Evolutionary conservation across 2,888 invertebrate genomes (phyloP).

Genomic region (Mythimna loreyi): DNA sequence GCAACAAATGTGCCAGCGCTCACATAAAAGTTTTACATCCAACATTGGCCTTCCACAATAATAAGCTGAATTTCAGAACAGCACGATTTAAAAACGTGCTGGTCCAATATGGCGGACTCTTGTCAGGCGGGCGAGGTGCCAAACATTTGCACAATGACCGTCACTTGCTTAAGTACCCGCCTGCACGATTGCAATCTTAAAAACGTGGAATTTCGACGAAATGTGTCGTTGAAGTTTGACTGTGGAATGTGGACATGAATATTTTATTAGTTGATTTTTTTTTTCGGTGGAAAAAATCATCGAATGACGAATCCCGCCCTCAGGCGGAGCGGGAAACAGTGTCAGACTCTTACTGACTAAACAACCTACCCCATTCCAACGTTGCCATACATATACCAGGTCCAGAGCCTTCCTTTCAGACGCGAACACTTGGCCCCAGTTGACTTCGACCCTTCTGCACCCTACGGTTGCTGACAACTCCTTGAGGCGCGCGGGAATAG

Average conservation of each 20-base stretch:
- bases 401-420: too few relatives aligned
- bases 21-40: constrained; percentile 4
- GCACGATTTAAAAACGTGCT: constrained; percentile 34
- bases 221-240: constrained; percentile 4
- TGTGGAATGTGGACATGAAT: background rate
- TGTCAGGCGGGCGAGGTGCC: constrained; percentile 50
- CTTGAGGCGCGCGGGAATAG: too few relatives aligned
- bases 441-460: too few relatives aligned
- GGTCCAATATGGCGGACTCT: constrained; percentile 44
- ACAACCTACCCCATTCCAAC: too few relatives aligned
- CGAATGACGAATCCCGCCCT: too few relatives aligned
- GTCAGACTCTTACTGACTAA: too few relatives aligned
- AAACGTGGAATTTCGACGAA: constrained; percentile 23
- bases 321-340: too few relatives aligned
- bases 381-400: too few relatives aligned
- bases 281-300: too few relatives aligned
- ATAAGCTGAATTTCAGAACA: constrained; percentile 31
- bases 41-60: constrained; percentile 17
- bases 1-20: background rate
- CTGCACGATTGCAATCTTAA: constrained; percentile 40
- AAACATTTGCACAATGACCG: constrained; percentile 51
- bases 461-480: too few relatives aligned
- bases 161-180: constrained; percentile 40
- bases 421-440: too few relatives aligned
- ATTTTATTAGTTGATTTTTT: background rate